phyloP scores from a whole-genome alignment of 2,888 invertebrate species.

The Antheraea yamamai region DNA sequence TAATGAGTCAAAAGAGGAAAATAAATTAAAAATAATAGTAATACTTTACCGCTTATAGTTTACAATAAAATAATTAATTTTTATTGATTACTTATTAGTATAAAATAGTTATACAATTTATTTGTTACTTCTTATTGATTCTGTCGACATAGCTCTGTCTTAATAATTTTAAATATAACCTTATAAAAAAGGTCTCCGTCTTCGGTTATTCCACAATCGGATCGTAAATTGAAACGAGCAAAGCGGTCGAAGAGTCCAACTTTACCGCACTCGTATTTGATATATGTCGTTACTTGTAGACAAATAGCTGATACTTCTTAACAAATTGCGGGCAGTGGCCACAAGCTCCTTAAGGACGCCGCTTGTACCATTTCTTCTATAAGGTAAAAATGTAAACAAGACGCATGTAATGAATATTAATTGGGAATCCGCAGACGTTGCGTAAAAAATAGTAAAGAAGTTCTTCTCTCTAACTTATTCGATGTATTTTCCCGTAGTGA shows the following conservation, averaged over 20 bases:
- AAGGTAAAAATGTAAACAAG: constrained; percentile 55
- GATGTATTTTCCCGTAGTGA: constrained; percentile 27
- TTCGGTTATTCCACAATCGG: constrained; percentile 54
- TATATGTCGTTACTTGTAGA: constrained; percentile 61
- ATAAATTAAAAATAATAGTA: no score
- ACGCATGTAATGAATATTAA: constrained; percentile 62
- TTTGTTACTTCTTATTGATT: not conserved
- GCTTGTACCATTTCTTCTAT: constrained; percentile 47
- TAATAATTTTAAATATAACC: constrained; percentile 33
- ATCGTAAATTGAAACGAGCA: constrained; percentile 53
- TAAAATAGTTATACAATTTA: not conserved
- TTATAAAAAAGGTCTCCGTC: constrained; percentile 38
- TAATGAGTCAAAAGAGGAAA: no score
- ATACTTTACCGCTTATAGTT: not conserved
- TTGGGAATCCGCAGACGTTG: constrained; percentile 42
- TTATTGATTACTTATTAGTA: not conserved
- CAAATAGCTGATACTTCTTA: constrained; percentile 62
- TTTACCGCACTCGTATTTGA: constrained; percentile 46
- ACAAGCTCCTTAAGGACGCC: constrained; percentile 41
- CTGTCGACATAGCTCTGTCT: constrained; percentile 3
- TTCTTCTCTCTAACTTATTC: constrained; percentile 28
- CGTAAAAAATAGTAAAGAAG: constrained; percentile 41
- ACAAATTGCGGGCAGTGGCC: constrained; percentile 58
- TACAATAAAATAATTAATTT: not conserved
- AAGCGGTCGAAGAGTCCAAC: constrained; percentile 42